phyloP scores from a whole-genome alignment of 2,888 invertebrate species.

The Stenolophus ochropezus region DNA sequence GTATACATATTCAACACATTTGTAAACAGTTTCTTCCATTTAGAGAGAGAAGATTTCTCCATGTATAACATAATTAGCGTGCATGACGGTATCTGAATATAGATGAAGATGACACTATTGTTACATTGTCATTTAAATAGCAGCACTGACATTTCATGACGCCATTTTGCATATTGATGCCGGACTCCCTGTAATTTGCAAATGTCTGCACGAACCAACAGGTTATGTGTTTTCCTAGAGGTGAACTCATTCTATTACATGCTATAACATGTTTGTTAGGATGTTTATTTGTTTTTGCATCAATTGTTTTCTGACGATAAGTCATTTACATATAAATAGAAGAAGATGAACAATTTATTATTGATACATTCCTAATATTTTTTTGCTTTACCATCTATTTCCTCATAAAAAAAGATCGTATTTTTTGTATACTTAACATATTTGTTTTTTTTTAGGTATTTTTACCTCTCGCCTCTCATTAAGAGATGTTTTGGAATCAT shows the following conservation, averaged over 20 bases:
- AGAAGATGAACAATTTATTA: not conserved
- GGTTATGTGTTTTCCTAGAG: constrained; percentile 18
- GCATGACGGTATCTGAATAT: constrained; percentile 29
- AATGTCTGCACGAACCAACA: constrained; percentile 28
- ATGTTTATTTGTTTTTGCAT: not conserved
- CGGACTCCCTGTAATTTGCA: constrained; percentile 33
- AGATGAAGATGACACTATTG: constrained; percentile 44
- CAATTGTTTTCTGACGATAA: not conserved
- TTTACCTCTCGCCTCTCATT: no score
- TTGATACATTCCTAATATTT: not conserved
- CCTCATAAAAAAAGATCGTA: no score
- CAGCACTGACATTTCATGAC: constrained; percentile 27
- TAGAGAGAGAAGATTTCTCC: constrained; percentile 20
- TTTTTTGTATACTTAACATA: no score
- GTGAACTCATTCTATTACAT: constrained; percentile 20
- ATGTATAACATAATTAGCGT: constrained; percentile 39
- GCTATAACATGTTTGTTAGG: not conserved
- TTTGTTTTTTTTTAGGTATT: no score
- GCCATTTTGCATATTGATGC: constrained; percentile 26
- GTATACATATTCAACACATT: constrained; percentile 20
- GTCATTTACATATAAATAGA: not conserved
- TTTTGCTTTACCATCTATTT: not conserved
- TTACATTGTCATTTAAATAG: constrained; percentile 40
- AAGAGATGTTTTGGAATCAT: no score
- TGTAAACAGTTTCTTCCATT: not conserved